These are phyloP conservation scores for Ceratina japonica DNA, from an alignment of 1,140 invertebrate species.

Conservation along the genomic window DNA sequence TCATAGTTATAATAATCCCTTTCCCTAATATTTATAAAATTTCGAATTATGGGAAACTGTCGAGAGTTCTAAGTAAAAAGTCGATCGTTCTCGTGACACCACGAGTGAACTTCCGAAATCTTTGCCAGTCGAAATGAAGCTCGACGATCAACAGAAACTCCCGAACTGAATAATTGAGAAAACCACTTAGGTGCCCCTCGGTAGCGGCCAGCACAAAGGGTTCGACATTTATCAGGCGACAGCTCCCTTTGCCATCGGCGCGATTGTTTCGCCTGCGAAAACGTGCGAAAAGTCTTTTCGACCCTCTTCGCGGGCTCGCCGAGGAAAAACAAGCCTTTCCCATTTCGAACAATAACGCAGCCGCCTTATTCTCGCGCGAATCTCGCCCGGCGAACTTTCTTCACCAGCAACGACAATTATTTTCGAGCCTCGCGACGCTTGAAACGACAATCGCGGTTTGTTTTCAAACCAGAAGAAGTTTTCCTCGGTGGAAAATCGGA, in stretches of 20 bases:
- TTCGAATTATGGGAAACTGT: too few species aligned
- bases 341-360: constrained; percentile 62
- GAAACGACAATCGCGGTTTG: constrained; percentile 30
- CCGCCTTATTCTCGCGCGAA: constrained; percentile 50
- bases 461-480: constrained; percentile 23
- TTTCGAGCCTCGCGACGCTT: constrained; percentile 11
- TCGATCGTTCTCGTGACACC: neutral
- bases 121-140: constrained; percentile 31
- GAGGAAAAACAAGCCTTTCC: constrained; percentile 70
- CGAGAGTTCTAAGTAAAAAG: neutral
- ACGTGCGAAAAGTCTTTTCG: constrained; percentile 49
- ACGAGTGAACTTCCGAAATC: constrained; percentile 28
- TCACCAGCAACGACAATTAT: constrained; percentile 29
- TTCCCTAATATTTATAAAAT: too few species aligned
- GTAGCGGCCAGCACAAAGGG: constrained; percentile 18
- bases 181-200: constrained; percentile 59
- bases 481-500: neutral
- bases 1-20: too few species aligned
- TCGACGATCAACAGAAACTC: constrained; percentile 28
- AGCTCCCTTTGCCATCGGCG: constrained; percentile 44
- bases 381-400: constrained; percentile 44
- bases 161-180: constrained; percentile 65
- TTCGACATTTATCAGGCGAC: constrained; percentile 59
- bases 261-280: constrained; percentile 51
- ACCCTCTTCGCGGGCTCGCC: constrained; percentile 11